These are phyloP conservation scores for Sylvia atricapilla DNA, from an alignment of 2,113 vertebrate species.

Conservation along the genomic window DNA sequence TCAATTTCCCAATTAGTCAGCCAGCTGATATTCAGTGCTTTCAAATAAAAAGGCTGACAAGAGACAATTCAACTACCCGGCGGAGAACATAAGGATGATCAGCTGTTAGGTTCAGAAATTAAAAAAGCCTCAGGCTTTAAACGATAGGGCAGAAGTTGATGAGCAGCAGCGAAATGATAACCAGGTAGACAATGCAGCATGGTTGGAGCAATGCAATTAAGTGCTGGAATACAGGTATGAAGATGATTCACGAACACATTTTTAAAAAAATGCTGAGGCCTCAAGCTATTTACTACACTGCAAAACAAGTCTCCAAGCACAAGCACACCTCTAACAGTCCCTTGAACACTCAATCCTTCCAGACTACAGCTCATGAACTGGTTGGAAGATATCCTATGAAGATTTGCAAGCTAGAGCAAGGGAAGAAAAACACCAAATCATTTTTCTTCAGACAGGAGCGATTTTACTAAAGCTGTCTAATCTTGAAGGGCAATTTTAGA, in stretches of 20 bases:
- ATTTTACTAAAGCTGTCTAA: neutral
- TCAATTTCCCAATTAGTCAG: slow-evolving; percentile 60
- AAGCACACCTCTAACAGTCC: neutral
- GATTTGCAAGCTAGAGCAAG: slow-evolving; percentile 14
- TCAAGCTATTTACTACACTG: slow-evolving; percentile 31
- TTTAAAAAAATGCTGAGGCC: neutral
- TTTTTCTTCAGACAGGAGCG: neutral
- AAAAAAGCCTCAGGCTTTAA: slow-evolving; percentile 17
- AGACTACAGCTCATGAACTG: neutral
- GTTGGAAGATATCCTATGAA: neutral
- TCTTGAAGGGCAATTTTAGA: neutral
- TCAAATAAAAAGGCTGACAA: slow-evolving; percentile 42
- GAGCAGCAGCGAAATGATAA: slow-evolving; percentile 48
- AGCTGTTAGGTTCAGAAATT: slow-evolving; percentile 40
- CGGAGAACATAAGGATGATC: slow-evolving; percentile 51
- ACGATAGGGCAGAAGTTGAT: slow-evolving; percentile 1
- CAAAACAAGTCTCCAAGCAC: slow-evolving; percentile 42
- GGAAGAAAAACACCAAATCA: neutral
- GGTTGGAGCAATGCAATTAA: slow-evolving; percentile 31
- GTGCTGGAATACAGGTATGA: slow-evolving; percentile 43
- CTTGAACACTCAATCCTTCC: neutral
- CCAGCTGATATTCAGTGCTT: slow-evolving; percentile 38
- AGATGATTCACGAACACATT: slow-evolving; percentile 40
- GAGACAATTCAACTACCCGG: slow-evolving; percentile 57
- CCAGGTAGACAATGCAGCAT: slow-evolving; percentile 53